Conservation (phyloP, 2,888 invertebrate species). For the Andrena camellia region DNA sequence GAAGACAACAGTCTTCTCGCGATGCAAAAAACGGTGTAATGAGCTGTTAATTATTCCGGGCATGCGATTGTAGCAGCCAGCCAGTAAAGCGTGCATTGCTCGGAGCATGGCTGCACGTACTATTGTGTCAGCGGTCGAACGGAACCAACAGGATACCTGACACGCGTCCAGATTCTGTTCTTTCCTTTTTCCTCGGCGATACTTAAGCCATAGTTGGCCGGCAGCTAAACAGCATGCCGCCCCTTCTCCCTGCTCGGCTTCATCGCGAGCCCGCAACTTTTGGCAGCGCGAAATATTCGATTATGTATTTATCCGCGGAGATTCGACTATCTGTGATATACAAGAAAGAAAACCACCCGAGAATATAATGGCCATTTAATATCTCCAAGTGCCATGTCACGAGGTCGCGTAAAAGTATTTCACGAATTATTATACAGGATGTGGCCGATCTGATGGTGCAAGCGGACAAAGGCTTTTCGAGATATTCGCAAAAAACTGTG, state of each 20-base stretch:
- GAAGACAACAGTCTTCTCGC: conserved; percentile 42
- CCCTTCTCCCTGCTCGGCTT: conserved; percentile 65
- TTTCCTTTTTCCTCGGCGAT: conserved; percentile 50
- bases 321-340: no score
- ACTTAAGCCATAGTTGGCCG: conserved; percentile 74
- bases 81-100: conserved; percentile 66
- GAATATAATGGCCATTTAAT: no score
- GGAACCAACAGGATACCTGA: conserved; percentile 80
- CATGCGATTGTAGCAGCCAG: conserved; percentile 70
- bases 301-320: no score
- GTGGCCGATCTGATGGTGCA: no score
- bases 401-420: no score
- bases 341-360: no score
- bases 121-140: conserved; percentile 81
- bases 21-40: conserved; percentile 66
- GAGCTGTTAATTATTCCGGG: conserved; percentile 77
- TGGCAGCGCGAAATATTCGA: conserved; percentile 9
- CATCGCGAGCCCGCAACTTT: conserved; percentile 27
- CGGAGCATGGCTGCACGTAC: conserved; percentile 78
- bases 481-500: no score
- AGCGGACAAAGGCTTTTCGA: no score
- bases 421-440: no score
- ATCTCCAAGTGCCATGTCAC: no score
- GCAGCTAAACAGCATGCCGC: conserved; percentile 58
- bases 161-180: conserved; percentile 81